Base-by-base conservation (phyloP, 2,797 vertebrate genomes). In the Bradypodion pumilum region DNA sequence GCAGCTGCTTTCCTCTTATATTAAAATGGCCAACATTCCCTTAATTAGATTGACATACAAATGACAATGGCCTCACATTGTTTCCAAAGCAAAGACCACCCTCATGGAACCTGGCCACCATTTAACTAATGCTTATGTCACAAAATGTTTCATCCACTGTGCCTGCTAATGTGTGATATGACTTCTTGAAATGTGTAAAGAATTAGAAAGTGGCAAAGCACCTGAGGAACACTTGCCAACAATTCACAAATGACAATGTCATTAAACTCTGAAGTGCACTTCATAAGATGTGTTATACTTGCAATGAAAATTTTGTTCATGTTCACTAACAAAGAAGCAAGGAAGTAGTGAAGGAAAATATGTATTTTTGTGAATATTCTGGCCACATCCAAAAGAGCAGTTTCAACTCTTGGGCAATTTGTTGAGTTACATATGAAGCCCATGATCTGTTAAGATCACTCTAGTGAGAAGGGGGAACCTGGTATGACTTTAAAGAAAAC, bases 41-140 rank as follows among this genome's bases (percentile, higher is more conserved):
- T 85, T 81, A 85, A 85, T 85, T 78, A 85, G 78, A 76, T 62
- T 85, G 79, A 85, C 78, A 63, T 70, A 76, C 46, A 70, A 81
- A 85, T 85, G 74, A 72, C 74, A 73, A 40, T 29, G 44, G 73
- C 79, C 65, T 49, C 56, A n/a, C 65, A 76, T 85, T 85, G 73
- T 70, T 62, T 81, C 77, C 52, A 85, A 70, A 74, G 73, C 79
- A 81, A 7, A 62, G 79, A 49, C 73, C 32, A 29, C 84, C 74
- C 79, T 81, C n/a, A 23, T 85, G 79, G 84, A 85, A 85, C 69
- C 27, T 49, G 63, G 78, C 78, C 73, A 69, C 59, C 40, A 35
- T 70, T 76, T 77, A 77, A 85, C 73, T 7, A 77, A 81, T 40
- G 59, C 56, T 85, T 85, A 81, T 85, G 49, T 85, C 78, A 70